phyloP scores from a whole-genome alignment of 2,113 vertebrate species.

The Indri indri region DNA sequence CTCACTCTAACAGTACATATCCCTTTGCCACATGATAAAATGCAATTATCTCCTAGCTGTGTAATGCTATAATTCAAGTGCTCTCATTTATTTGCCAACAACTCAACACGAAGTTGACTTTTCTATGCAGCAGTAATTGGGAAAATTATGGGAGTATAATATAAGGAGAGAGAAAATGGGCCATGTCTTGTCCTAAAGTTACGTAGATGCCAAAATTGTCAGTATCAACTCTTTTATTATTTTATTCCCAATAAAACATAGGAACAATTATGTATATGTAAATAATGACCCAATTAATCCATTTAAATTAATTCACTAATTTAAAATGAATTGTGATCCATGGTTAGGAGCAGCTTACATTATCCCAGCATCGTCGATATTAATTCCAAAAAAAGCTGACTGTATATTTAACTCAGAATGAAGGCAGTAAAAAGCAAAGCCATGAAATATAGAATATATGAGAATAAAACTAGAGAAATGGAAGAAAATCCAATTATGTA shows the following conservation, averaged over 20 bases:
- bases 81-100: not conserved
- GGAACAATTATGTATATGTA: conserved; percentile 32
- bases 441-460: not conserved
- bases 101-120: not conserved
- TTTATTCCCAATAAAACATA: conserved; percentile 54
- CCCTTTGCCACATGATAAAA: not conserved
- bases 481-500: conserved; percentile 29
- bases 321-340: conserved; percentile 69
- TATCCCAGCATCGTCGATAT: conserved; percentile 49
- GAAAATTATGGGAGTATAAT: not conserved
- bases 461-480: conserved; percentile 8
- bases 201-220: conserved; percentile 33
- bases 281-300: conserved; percentile 66
- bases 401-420: conserved; percentile 50
- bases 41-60: not conserved
- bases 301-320: conserved; percentile 71
- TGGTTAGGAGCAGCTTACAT: conserved; percentile 47
- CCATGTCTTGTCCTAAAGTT: conserved; percentile 37
- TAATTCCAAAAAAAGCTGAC: conserved; percentile 46
- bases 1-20: not conserved
- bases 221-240: not conserved
- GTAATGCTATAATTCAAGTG: not conserved
- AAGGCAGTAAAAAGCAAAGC: conserved; percentile 47
- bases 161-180: conserved; percentile 6
- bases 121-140: conserved; percentile 24